These are phyloP conservation scores for Acipenser oxyrinchus DNA, from an alignment of 2,797 vertebrate genomes.

Conservation along the genomic window DNA sequence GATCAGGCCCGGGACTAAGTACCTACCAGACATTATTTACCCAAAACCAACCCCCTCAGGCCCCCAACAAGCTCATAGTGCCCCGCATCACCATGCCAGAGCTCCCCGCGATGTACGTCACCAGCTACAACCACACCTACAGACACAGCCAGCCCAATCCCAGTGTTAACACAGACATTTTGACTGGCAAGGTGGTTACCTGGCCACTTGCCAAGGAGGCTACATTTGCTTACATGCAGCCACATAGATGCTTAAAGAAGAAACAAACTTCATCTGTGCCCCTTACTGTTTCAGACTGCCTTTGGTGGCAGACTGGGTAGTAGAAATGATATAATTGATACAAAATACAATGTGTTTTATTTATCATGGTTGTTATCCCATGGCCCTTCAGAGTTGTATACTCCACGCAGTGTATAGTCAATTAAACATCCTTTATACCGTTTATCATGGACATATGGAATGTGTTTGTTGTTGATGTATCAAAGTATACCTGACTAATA, in stretches of 20 bases:
- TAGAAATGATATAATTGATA: not conserved
- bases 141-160: slow-evolving; percentile 27
- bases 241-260: not conserved
- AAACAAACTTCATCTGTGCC: slow-evolving; percentile 25
- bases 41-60: not conserved
- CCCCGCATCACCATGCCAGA: slow-evolving; percentile 15
- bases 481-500: no score
- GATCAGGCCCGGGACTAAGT: slow-evolving; percentile 35
- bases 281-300: slow-evolving; percentile 42
- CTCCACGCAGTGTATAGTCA: no score
- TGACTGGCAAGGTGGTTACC: not conserved
- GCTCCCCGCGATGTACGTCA: slow-evolving; percentile 13
- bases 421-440: no score
- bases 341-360: no score
- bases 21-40: slow-evolving; percentile 41
- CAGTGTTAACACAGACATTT: slow-evolving; percentile 3
- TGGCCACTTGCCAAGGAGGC: not conserved
- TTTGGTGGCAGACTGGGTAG: slow-evolving; percentile 32
- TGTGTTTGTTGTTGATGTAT: not conserved
- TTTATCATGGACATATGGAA: no score
- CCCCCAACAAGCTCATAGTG: slow-evolving; percentile 26
- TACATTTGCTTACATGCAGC: not conserved
- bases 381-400: no score
- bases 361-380: no score
- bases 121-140: slow-evolving; percentile 37